Percentiles rank a stretch among this genome's conserved stretches.
Evolutionary conservation across 2,797 vertebrate genomes (phyloP).

Genomic region (Momotus momota): DNA sequence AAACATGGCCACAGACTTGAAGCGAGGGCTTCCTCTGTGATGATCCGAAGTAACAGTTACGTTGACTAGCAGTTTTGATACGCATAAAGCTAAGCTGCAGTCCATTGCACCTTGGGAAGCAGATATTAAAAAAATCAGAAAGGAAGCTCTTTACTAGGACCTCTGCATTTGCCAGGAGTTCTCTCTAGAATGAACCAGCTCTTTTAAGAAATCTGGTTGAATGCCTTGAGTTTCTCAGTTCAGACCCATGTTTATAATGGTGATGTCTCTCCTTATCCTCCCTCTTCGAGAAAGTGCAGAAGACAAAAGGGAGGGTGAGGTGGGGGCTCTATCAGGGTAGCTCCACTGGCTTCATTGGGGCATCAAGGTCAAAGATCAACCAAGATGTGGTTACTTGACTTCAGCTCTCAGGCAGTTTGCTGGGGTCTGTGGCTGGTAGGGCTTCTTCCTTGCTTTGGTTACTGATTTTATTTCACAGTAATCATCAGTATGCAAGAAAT

Average conservation of each 20-base stretch:
- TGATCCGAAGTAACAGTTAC: neutral
- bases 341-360: neutral
- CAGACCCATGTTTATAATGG: neutral
- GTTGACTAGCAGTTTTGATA: neutral
- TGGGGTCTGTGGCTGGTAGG: neutral
- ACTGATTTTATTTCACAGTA: neutral
- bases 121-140: neutral
- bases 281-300: neutral
- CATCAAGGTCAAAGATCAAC: neutral
- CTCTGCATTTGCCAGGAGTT: neutral
- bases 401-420: neutral
- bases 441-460: neutral
- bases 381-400: neutral
- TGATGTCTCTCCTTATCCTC: neutral
- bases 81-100: neutral
- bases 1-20: neutral
- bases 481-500: neutral
- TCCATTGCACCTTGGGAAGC: neutral
- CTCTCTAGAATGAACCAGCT: neutral
- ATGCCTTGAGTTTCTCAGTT: neutral
- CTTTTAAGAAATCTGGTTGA: neutral
- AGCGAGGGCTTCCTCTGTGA: neutral
- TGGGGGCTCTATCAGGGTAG: neutral
- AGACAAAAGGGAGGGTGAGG: neutral
- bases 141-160: neutral